Base-by-base conservation (phyloP, 2,888 invertebrate genomes). In the Blomia tropicalis region DNA sequence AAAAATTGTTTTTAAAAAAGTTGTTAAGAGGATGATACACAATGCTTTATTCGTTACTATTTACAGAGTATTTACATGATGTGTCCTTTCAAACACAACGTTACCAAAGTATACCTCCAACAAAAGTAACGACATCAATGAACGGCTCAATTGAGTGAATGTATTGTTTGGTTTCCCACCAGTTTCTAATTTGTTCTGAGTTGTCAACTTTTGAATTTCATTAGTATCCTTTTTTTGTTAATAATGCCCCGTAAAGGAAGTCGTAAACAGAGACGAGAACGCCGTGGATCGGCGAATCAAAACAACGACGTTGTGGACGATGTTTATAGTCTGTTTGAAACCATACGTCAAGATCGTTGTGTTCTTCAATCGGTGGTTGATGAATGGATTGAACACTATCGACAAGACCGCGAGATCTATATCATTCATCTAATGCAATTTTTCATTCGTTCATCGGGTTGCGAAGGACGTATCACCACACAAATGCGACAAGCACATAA, bases 331-430 rank as follows among this genome's bases (percentile, higher is more conserved):
- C 79, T 91, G 4, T 91, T 89, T 74, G 84, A 81, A 70, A 83
- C 87, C 65, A 83, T 91, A 53, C 80, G 84, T 63, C 85, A 84
- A 71, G 89, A 88, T 64, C 84, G 58, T 27, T 29, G 44, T 30
- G 53, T 43, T 11, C 51, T 63, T 1, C 61, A 66, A 82, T 84
- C 83, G 72, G 85, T 93, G 67, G 92, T 96, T 14, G 96, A 99
- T 75, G 90, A 93, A 73, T 99, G 98, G 98, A 96, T 99, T 70
- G 95, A 95, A 72, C 86, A 86, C 68, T 99, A 99, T 74, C 96
- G 96, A 75, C 81, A 80, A 44, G 89, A 92, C 73, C 80, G 89
- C 2, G 91, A 92, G 73, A 83, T 84, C 27, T 93, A 93, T 0
- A 77, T 96, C 14, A 83, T 95, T 51, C 85, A 91, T 70, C 75